Base-by-base conservation (phyloP, 1,140 invertebrate genomes). In the Drosophila sp. region DNA sequence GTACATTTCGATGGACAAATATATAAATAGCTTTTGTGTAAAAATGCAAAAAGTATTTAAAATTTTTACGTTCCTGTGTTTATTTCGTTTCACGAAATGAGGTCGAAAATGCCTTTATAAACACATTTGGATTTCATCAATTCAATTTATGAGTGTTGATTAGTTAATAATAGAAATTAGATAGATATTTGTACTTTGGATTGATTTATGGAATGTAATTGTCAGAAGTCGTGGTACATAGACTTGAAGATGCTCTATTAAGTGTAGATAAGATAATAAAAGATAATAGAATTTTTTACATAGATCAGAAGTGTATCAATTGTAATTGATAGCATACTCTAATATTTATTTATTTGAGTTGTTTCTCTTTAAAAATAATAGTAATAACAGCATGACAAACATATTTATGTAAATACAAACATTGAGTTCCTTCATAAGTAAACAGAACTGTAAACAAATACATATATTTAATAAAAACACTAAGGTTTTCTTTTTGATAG, bases 1-100 rank as follows among this genome's bases (percentile, higher is more conserved):
- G 29, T 63, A 45, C 59, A 54, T 56, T 34, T 62, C 43, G 45
- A 48, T 61, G 58, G 58, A 61, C 45, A 61, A 61, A 53, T 61
- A 34, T 61, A 61, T 21, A 61, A 61, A 61, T 61, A 61, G 45
- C 29, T 46, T 61, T 34, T 48, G 45, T 46, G 58, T 48, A 61
- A 38, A 46, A 61, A 50, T 46, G 58, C 58, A 48, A 25, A 59
- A 59, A 45, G 57, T 48, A 59, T 59, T 48, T 29, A 59, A 59
- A 59, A 46, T 25, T 59, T 59, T 27, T 36, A 59, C 43, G 57
- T 59, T 59, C 29, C 16, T 13, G 16, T 50, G 45, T 46, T 34
- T 46, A 61, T 50, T 50, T 61, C 32, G 21, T 59, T 59, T 59
- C 43, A 48, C 25, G 11, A 59, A 59, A 59, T 27, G 43, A 29